A percentile compares a stretch with the other conserved stretches of the same genome.
Evolutionary conservation across 2,888 invertebrate genomes (phyloP).

Genomic region (Hylaea fasciaria): DNA sequence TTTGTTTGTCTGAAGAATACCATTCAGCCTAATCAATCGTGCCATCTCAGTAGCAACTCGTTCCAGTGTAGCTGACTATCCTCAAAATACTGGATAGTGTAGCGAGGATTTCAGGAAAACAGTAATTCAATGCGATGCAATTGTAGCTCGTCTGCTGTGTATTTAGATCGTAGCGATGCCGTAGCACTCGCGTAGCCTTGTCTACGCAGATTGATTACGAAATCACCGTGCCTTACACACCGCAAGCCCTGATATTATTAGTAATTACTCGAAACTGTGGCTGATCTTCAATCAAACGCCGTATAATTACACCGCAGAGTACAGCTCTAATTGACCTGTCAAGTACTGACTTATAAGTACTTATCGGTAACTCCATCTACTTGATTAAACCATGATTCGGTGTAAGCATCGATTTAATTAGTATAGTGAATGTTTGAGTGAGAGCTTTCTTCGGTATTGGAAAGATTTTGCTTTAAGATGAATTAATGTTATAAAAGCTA

Average conservation of each 20-base stretch:
- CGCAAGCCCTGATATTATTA: constrained; percentile 29
- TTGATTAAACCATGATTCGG: constrained; percentile 9
- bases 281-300: constrained; percentile 35
- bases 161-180: background rate
- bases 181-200: background rate
- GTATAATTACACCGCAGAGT: constrained; percentile 37
- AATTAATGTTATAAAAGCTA: too few relatives aligned
- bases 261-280: constrained; percentile 41
- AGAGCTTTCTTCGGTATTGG: background rate
- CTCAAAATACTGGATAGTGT: too few relatives aligned
- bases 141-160: too few relatives aligned
- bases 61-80: too few relatives aligned
- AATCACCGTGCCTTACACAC: constrained; percentile 4
- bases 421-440: background rate
- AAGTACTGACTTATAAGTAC: constrained; percentile 1
- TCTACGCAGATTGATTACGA: constrained; percentile 1
- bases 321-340: constrained; percentile 26
- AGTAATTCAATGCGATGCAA: too few relatives aligned
- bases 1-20: too few relatives aligned
- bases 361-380: constrained; percentile 11
- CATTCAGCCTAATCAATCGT: too few relatives aligned
- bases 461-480: background rate
- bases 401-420: constrained; percentile 10
- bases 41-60: too few relatives aligned
- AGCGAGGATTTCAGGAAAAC: too few relatives aligned